A percentile compares a stretch with the other conserved stretches of the same genome.
phyloP scores from a whole-genome alignment of 2,797 vertebrate genomes.

The Lycodopsis pacificus region DNA sequence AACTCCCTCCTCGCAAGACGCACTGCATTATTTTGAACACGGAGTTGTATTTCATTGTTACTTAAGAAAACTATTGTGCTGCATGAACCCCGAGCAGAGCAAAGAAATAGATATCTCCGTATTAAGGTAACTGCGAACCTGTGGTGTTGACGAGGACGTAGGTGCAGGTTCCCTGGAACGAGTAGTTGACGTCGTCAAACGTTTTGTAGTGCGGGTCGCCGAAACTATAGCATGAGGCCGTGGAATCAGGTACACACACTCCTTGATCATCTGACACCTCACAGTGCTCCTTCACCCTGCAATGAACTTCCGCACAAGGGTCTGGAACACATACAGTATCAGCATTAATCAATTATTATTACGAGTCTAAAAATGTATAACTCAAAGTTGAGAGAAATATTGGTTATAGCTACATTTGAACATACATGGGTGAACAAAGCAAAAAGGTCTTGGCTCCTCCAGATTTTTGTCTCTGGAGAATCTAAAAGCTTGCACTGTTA shows the following conservation, averaged over 20 bases:
- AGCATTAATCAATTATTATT: neutral
- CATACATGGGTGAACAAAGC: too few species aligned
- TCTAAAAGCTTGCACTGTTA: too few species aligned
- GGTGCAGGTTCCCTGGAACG: conserved; percentile 53
- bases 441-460: too few species aligned
- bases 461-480: too few species aligned
- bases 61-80: neutral
- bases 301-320: conserved; percentile 24
- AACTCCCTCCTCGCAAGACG: neutral
- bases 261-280: conserved; percentile 18
- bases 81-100: neutral
- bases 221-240: conserved; percentile 18
- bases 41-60: neutral
- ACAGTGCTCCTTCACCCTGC: conserved; percentile 46
- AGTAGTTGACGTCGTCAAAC: conserved; percentile 15
- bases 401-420: too few species aligned
- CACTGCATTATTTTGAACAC: neutral
- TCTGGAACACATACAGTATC: conserved; percentile 25
- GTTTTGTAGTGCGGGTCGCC: conserved; percentile 48
- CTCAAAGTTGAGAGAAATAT: too few species aligned
- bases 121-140: conserved; percentile 15
- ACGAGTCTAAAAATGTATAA: neutral
- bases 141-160: conserved; percentile 52
- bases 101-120: neutral
- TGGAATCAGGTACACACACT: conserved; percentile 30